Percentiles rank a stretch among this genome's conserved stretches.
phyloP scores from a whole-genome alignment of 2,888 invertebrate genomes.

The Pegoplata infirma region DNA sequence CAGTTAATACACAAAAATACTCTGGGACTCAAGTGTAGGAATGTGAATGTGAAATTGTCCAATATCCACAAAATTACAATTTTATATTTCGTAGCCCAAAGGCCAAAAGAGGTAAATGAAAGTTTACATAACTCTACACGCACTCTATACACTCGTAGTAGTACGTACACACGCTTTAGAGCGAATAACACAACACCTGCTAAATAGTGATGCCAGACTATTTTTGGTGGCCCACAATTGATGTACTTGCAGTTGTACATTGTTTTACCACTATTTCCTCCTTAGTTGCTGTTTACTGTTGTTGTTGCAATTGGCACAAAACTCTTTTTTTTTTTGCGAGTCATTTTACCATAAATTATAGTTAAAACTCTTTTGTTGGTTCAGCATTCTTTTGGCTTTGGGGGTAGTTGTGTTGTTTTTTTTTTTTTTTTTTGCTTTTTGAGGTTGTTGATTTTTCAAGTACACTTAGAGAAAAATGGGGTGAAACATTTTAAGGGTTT shows the following conservation, averaged over 20 bases:
- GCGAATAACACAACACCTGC: constrained; percentile 23
- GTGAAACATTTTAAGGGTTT: too few relatives aligned
- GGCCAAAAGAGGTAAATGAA: constrained; percentile 8
- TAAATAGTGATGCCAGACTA: constrained; percentile 23
- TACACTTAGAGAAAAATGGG: too few relatives aligned
- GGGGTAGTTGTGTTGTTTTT: constrained; percentile 29
- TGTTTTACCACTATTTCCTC: not conserved
- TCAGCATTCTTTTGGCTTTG: constrained; percentile 40
- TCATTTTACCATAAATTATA: constrained; percentile 58
- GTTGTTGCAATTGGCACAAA: not conserved
- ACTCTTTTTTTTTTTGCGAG: constrained; percentile 38
- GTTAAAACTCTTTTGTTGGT: constrained; percentile 12
- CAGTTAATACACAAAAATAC: too few relatives aligned
- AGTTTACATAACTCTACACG: not conserved
- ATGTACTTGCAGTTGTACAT: not conserved
- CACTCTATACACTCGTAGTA: too few relatives aligned
- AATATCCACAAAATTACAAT: constrained; percentile 44
- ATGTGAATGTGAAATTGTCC: constrained; percentile 50
- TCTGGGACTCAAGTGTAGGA: too few relatives aligned
- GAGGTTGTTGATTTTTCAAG: not conserved
- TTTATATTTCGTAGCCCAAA: constrained; percentile 38
- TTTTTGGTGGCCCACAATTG: not conserved
- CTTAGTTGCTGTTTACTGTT: too few relatives aligned
- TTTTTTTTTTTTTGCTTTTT: not conserved
- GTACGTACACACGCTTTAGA: too few relatives aligned